phyloP scores from a whole-genome alignment of 92 coral and sea anemone species.

The Epizoanthus rinbou region DNA sequence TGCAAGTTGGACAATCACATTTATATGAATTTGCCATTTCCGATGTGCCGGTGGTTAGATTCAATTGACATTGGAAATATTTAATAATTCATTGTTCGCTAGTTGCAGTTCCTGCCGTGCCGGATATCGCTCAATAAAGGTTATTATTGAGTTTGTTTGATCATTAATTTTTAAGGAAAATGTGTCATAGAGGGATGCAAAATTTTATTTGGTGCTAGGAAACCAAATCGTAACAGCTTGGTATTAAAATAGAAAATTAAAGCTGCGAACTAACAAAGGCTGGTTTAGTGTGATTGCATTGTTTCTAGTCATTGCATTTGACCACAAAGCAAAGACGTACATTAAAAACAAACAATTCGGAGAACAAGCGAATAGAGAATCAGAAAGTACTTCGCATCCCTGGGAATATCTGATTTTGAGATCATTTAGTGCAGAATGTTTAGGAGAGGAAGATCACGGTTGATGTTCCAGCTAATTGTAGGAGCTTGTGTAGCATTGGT shows the following conservation, averaged over 20 bases:
- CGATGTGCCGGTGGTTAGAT: neutral
- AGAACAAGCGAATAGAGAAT: neutral
- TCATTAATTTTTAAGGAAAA: neutral
- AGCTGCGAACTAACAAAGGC: neutral
- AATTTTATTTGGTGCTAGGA: neutral
- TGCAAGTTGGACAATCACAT: neutral
- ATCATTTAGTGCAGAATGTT: neutral
- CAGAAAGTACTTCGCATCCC: neutral
- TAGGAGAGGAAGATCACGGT: neutral
- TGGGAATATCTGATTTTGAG: neutral
- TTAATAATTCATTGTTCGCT: neutral
- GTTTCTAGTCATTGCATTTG: neutral
- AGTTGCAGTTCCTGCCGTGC: neutral
- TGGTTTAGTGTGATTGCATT: neutral
- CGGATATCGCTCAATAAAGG: neutral
- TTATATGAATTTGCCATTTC: neutral
- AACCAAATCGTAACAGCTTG: neutral
- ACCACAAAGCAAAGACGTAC: constrained; percentile 7
- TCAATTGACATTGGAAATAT: neutral
- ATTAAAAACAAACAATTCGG: neutral
- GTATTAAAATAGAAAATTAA: neutral
- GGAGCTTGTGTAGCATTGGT: constrained; percentile 47
- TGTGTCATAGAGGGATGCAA: neutral
- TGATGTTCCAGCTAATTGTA: constrained; percentile 1
- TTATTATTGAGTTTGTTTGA: neutral